Conservation (phyloP, 1,140 invertebrate species). For the Diorhabda sublineata region DNA sequence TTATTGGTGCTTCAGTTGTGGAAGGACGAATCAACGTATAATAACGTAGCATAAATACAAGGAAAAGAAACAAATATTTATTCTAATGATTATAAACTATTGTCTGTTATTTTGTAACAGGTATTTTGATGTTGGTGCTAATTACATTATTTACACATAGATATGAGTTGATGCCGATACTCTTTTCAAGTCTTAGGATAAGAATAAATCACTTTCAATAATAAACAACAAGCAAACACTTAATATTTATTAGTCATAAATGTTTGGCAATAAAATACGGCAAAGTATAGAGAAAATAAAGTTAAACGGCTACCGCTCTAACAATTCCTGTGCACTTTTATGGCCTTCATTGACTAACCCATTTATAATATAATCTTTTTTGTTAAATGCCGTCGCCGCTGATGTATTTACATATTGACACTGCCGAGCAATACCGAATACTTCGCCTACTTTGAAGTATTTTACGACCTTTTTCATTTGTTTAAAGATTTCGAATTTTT, state of each 20-base stretch:
- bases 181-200: conserved; percentile 2
- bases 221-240: conserved; percentile 25
- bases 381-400: not conserved
- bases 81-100: no score
- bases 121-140: no score
- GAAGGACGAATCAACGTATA: no score
- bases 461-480: not conserved
- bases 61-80: no score
- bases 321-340: conserved; percentile 10
- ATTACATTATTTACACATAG: conserved; percentile 7
- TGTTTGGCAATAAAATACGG: conserved; percentile 29
- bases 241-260: conserved; percentile 31
- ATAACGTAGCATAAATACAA: no score
- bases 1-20: no score
- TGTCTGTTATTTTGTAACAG: no score
- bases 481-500: not conserved
- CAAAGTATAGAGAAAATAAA: conserved; percentile 5
- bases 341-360: conserved; percentile 15
- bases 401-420: conserved; percentile 4
- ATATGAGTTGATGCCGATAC: conserved; percentile 4
- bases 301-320: conserved; percentile 11
- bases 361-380: conserved; percentile 27
- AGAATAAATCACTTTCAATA: conserved; percentile 20
- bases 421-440: not conserved
- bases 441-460: not conserved